These are phyloP conservation scores for Beroe ovata DNA, from an alignment of 37 sponge, comb jelly and placozoan genomes.

Conservation along the genomic window DNA sequence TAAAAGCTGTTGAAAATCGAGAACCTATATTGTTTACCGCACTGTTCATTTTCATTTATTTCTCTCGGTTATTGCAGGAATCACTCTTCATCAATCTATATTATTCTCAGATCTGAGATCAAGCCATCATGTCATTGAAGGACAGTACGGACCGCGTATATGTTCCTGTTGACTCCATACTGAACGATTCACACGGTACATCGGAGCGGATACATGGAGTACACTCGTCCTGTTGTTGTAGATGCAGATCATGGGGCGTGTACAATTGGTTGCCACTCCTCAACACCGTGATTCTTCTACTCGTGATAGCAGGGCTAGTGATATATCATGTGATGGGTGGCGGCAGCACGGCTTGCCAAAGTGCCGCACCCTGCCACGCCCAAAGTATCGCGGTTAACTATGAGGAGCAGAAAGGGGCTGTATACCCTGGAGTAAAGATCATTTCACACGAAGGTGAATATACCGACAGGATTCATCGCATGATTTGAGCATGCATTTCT, in stretches of 20 bases:
- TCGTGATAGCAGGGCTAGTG: background rate
- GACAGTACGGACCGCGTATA: background rate
- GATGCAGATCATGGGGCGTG: background rate
- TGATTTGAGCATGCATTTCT: too few species aligned
- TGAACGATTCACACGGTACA: background rate
- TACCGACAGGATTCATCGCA: too few species aligned
- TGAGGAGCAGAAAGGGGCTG: constrained; percentile 1
- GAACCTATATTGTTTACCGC: too few species aligned
- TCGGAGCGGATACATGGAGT: background rate
- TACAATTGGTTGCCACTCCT: background rate
- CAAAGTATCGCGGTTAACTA: too few species aligned
- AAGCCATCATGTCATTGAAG: background rate
- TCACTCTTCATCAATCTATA: too few species aligned
- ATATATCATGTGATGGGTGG: background rate
- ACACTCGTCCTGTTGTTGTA: background rate
- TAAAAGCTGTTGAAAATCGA: too few species aligned
- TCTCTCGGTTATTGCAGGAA: too few species aligned
- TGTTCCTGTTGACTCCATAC: background rate
- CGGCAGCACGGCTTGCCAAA: background rate
- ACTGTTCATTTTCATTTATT: too few species aligned
- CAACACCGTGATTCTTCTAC: background rate
- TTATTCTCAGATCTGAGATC: too few species aligned
- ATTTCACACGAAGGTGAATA: background rate
- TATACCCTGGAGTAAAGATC: background rate
- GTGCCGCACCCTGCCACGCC: too few species aligned